Base-by-base conservation (phyloP, 2,113 vertebrate genomes). In the Notiomystis cincta region DNA sequence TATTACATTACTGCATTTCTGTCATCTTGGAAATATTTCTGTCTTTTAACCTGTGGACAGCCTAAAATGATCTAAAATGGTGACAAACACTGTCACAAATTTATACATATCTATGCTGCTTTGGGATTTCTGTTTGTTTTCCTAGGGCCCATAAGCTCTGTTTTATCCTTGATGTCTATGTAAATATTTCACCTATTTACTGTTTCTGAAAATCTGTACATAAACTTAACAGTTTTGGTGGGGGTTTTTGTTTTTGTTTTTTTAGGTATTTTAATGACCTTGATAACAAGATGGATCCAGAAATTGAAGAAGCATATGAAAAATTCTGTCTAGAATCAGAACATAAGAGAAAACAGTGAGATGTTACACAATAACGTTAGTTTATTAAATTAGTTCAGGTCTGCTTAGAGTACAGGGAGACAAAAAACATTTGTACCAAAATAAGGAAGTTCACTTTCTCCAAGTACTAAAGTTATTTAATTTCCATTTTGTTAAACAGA, bases 241-340 rank as follows among this genome's bases (percentile, higher is more conserved):
- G 37, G 45, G 35, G 22, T 1, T 20, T 93, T 65, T 67, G 42
- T 15, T n/a, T 78, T 67, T 51, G 30, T 77, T 93, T 80, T 96
- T 97, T 88, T 94, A 99, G 98, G 79, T 98, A 95, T 91, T 98
- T 98, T 87, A 97, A 98, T 96, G 98, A 97, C 24, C 96, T 98
- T 87, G 99, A 99, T 44, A 98, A 99, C 9, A 98, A 99, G 94
- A 99, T 99, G 99, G 99, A 99, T 95, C 99, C 99, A 31, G 99
- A 99, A 97, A 99, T 99, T 62, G 99, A 99, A 97, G 99, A 99
- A 98, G 99, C 99, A 37, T 99, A 98, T 98, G 99, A 99, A 97
- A 98, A 95, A 88, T 99, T 99, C 97, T 99, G 99, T 97, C 98
- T 99, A 98, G 99, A 99, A 98, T 98, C 99, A 4, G 99, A 99